Evolutionary conservation across 1,140 invertebrate genomes (phyloP), one percentile per base, ranked within the genome.

Genomic region (Drosophila ohnishii): DNA sequence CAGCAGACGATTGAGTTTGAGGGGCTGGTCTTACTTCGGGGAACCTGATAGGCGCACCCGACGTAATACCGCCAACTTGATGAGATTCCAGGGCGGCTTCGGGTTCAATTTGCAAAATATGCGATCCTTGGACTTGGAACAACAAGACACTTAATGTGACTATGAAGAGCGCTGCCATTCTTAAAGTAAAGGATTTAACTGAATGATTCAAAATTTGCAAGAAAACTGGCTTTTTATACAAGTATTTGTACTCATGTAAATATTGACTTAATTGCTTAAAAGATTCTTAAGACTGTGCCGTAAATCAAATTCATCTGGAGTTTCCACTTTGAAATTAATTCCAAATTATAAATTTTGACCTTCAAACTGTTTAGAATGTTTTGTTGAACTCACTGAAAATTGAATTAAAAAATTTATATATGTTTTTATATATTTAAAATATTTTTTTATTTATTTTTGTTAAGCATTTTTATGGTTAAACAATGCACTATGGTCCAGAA

Each of bases 1-100:
- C 58, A 25, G 34, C 5, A n/a, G 51, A 55, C 0, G 51, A n/a
- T 45, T 48, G 34, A 5, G 60, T 32, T 40, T 30, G 34, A 0
- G 61, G 34, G 1, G 44, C 42, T 19, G 64, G 28, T 14, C 64
- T 28, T 5, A 25, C 19, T 50, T 48, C 62, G 2, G 64, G 64
- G 6, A 67, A 67, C 47, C 8, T 65, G 14, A 67, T 50, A 1
- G 64, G 25, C 4, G 34, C 60, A 19, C 44, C 28, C 4, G 58
- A 67, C 0, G 64, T 11, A 25, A 40, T n/a, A 7, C 19, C 19
- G 2, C 44, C 44, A 6, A 37, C 45, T 2, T 37, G 28, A 16
- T 40, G 44, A 2, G 11, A 6, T 34, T 45, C 64, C 8, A 19
- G 11, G 0, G 3, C 4, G 0, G 9, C 8, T 34, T 34, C 44